Evolutionary conservation across 2,113 vertebrate genomes (phyloP).

Genomic region (Pycnonotus jocosus): DNA sequence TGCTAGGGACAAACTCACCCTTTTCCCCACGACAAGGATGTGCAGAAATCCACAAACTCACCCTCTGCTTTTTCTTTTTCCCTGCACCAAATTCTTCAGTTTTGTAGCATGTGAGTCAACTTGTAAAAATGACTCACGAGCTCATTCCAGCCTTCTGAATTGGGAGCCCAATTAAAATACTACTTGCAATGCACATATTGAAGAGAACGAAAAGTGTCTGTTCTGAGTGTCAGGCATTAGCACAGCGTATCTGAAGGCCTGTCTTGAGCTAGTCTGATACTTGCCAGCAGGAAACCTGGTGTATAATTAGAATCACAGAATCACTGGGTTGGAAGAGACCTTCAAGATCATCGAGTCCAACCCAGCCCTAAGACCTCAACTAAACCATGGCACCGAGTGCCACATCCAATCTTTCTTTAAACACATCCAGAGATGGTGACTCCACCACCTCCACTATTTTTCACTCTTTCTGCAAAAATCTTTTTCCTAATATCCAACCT

Average conservation of each 20-base stretch:
- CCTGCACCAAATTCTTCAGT: background rate
- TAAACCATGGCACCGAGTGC: background rate
- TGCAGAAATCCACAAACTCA: constrained; percentile 23
- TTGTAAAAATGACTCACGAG: constrained; percentile 57
- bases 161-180: constrained; percentile 56
- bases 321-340: background rate
- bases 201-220: constrained; percentile 38
- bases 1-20: background rate
- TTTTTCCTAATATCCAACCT: background rate
- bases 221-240: constrained; percentile 51
- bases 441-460: background rate
- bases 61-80: background rate
- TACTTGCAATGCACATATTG: constrained; percentile 63
- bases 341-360: background rate
- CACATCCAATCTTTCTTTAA: background rate
- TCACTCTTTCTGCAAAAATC: background rate
- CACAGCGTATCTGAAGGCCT: constrained; percentile 29
- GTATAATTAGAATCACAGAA: background rate
- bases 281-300: constrained; percentile 20
- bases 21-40: background rate
- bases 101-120: constrained; percentile 57
- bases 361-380: background rate
- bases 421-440: background rate
- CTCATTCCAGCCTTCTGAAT: constrained; percentile 48
- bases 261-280: constrained; percentile 16